A percentile compares a stretch with the other conserved stretches of the same genome.
These are phyloP conservation scores for Machaerirhynchus nigripectus DNA, from an alignment of 2,113 vertebrate species.

Conservation along the genomic window DNA sequence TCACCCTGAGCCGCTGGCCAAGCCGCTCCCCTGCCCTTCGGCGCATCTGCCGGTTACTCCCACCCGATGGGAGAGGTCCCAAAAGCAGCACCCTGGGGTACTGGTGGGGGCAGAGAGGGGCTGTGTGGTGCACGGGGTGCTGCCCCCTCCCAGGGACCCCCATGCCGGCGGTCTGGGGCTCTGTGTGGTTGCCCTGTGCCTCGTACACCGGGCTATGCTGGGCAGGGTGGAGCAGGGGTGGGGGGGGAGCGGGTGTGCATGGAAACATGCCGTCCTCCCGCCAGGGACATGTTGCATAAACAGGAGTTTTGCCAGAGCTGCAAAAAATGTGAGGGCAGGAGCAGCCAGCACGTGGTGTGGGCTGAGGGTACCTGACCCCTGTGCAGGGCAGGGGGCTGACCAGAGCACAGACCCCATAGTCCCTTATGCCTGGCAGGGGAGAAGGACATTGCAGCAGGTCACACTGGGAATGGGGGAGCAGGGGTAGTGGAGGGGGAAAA, in stretches of 20 bases:
- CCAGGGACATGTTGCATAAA: slow-evolving; percentile 46
- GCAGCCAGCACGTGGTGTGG: neutral
- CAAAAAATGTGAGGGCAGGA: neutral
- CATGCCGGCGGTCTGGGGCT: fast-evolving
- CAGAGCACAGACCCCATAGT: fast-evolving
- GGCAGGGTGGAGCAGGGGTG: slow-evolving; percentile 19
- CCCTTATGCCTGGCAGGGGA: neutral
- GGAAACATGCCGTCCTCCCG: slow-evolving; percentile 48
- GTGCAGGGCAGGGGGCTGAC: neutral
- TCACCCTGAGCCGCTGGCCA: neutral
- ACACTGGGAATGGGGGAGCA: neutral
- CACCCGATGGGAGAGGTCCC: neutral
- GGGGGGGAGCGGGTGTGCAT: neutral
- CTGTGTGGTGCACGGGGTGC: neutral
- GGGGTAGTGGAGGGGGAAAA: neutral
- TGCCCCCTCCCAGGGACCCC: fast-evolving
- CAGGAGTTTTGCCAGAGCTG: slow-evolving; percentile 31
- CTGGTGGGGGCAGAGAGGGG: neutral
- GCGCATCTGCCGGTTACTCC: neutral
- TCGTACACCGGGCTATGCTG: neutral
- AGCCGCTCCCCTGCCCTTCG: neutral
- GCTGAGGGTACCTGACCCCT: neutral
- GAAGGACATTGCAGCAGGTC: neutral
- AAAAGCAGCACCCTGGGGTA: neutral
- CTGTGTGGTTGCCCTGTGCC: fast-evolving